phyloP scores from a whole-genome alignment of 1,140 invertebrate species.

The Leptopilina clavipes region DNA sequence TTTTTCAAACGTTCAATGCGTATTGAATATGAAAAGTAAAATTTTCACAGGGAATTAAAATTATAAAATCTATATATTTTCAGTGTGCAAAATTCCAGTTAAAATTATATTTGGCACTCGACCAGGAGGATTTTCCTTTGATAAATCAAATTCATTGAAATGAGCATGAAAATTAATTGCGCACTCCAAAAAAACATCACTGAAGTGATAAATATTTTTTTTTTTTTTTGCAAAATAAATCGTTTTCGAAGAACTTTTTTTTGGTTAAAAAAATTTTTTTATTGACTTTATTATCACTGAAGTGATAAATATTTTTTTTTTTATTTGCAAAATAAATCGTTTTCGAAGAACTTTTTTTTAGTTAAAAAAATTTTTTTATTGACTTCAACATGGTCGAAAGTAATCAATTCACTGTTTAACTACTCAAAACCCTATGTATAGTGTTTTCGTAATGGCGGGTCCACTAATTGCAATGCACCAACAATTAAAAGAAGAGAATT shows the following conservation, averaged over 20 bases:
- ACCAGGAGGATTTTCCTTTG: conserved; percentile 3
- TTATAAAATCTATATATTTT: too few species aligned
- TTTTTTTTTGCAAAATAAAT: not conserved
- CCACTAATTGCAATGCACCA: conserved; percentile 18
- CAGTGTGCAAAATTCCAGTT: not conserved
- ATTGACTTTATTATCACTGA: not conserved
- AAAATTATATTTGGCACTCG: conserved; percentile 1
- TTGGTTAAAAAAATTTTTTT: too few species aligned
- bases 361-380: not conserved
- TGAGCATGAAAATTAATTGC: not conserved
- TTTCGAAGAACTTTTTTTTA: too few species aligned
- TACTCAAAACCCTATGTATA: not conserved
- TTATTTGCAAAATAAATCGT: not conserved
- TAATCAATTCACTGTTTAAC: conserved; percentile 20
- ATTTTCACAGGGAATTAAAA: too few species aligned
- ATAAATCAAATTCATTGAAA: conserved; percentile 17
- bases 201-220: not conserved
- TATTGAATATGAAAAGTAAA: too few species aligned
- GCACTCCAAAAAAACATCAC: not conserved
- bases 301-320: not conserved
- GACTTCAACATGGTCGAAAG: not conserved
- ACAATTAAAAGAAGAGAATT: conserved; percentile 20
- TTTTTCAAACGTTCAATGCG: too few species aligned
- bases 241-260: too few species aligned
- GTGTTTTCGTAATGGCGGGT: conserved; percentile 14